Evolutionary conservation across 2,113 vertebrate genomes (phyloP), one percentile per base, ranked within the genome.

Genomic region (Perca flavescens): DNA sequence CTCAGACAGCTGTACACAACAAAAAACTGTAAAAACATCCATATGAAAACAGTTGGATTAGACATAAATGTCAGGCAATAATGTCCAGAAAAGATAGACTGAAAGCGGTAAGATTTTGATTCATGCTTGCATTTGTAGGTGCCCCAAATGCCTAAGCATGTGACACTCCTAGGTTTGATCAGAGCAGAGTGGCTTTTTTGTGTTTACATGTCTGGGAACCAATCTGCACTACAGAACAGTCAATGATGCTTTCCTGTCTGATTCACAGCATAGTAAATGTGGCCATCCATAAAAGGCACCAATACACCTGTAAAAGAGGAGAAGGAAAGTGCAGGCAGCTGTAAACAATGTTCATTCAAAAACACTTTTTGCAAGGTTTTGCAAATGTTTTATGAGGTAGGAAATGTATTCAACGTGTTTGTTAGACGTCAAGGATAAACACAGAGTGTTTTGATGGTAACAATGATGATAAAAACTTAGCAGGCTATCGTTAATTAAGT

Each of bases 321-420:
- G 8, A 40, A 9, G 40, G 9, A 40, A 2, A 40, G 6, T 16
- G 8, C 15, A 46, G 40, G 50, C 16, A 40, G 58, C 14, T 52
- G 52, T 64, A 62, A 80, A 77, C 62, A 70, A 47, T 28, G 46
- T 14, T 25, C 1, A 0, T 64, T 82, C 78, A 12, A 50, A 64
- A 63, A 34, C 57, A 40, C 19, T 49, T 8, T n/a, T 14, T 61
- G 7, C 21, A 40, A 16, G 3, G 16, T 19, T 52, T 40, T 73
- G 17, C 19, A 11, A 47, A 40, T 22, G 58, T 73, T 46, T 54
- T 40, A 76, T 71, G 31, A 53, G 40, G 50, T 13, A 36, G 54
- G n/a, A 79, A 86, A 83, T 71, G 17, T 25, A 46, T 67, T 79
- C 60, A 64, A 60, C 34, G 53, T 79, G 58, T 66, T 56, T 53